Conservation (phyloP, 2,797 vertebrate species). For the Monodelphis domestica region DNA sequence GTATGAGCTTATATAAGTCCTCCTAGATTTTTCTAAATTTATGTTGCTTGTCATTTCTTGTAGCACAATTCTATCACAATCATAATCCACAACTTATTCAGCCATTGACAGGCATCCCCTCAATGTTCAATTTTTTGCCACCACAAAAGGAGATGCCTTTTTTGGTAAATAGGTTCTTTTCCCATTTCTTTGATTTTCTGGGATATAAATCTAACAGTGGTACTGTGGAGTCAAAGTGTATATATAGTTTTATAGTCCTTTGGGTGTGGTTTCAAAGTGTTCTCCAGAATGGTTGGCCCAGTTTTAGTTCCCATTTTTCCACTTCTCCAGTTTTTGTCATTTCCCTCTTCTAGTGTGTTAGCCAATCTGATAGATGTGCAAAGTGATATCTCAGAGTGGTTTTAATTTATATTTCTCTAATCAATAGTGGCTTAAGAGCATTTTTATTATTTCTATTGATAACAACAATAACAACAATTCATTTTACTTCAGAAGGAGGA, state of each 20-base stretch:
- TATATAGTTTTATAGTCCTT: neutral
- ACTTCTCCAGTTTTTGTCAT: neutral
- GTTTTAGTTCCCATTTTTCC: neutral
- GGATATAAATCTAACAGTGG: neutral
- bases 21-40: neutral
- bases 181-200: neutral
- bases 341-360: neutral
- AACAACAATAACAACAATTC: too few relatives aligned
- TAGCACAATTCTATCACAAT: neutral
- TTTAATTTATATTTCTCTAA: neutral
- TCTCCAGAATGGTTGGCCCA: neutral
- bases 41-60: neutral
- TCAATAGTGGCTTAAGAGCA: neutral
- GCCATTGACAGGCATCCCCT: neutral
- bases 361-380: neutral
- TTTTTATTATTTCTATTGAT: neutral
- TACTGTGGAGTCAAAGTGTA: neutral
- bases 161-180: neutral
- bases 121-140: neutral
- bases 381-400: neutral
- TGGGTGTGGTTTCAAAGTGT: neutral
- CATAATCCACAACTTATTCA: neutral
- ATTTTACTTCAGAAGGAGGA: neutral
- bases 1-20: neutral
- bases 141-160: neutral